Base-by-base conservation (phyloP, 2,113 vertebrate species). In the Catharus fuscescens region DNA sequence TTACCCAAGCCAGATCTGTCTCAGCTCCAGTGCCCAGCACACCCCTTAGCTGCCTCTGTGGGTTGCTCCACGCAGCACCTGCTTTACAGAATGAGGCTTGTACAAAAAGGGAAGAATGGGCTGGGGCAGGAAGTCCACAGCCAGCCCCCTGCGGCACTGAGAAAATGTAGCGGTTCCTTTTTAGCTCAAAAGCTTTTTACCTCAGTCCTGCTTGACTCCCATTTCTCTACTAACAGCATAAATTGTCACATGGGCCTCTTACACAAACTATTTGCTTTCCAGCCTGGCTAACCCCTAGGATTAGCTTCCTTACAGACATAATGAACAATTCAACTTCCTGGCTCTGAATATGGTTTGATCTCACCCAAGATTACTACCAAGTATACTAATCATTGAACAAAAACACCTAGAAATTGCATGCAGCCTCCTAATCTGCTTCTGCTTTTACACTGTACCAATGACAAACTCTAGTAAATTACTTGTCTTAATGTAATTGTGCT, bases 41-140 rank as follows among this genome's bases (percentile, higher is more conserved):
- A 10, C 16, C 26, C 7, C 20, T 2, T 7, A 10, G 45, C 6
- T 9, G 3, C 31, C 40, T 34, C 36, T 0, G 0, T 1, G 4
- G 31, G 19, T 1, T 50, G 18, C 54, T 64, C 2, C 1, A 1
- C n/a, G 31, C 31, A 29, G 76, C 12, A 2, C 25, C 32, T 45
- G 25, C 62, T 28, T 74, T 53, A 38, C 32, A 54, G 21, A 57
- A 52, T 1, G 5, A 64, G 23, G 18, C 38, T 40, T 12, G 4
- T 11, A 42, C 24, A 34, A 54, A 69, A 80, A 0, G 1, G 15
- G 14, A 60, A 62, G 57, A 52, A 86, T 28, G 25, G 34, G 23
- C 67, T 76, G 50, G 7, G 29, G 13, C 61, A 66, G 20, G 45
- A 81, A 73, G 44, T 40, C 60, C 18, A 20, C 40, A 61, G 24